Evolutionary conservation across 2,113 vertebrate genomes (phyloP), one percentile per base, ranked within the genome.

Genomic region (Neofelis nebulosa): DNA sequence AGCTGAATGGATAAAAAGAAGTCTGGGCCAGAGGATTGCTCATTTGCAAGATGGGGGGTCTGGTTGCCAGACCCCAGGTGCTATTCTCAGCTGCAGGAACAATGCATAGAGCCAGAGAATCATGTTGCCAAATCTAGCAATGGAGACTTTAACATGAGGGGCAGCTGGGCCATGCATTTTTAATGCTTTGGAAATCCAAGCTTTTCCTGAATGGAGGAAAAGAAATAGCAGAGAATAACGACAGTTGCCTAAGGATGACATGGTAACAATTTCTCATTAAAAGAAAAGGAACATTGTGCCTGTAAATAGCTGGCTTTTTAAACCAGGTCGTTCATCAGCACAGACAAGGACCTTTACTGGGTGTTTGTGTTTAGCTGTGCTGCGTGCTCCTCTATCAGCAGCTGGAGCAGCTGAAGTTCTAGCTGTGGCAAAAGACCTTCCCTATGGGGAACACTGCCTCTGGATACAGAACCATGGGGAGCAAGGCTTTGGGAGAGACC

Each of bases 81-180:
- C 31, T 8, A 68, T 63, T 74, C 9, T 73, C 8, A 71, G 45
- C 31, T n/a, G 29, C 13, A 52, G 55, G 38, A 65, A 38, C 19
- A 45, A 50, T 38, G 29, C 38, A 50, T 25, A 65, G 18, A 79
- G 66, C 23, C 36, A 65, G 76, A 25, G 13, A 16, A 0, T n/a
- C 31, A 41, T 1, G 0, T 18, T 33, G 41, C 0, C 0, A 55
- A 4, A 68, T 16, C 73, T 3, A 2, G 52, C 0, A 31, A 63
- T 95, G 61, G 23, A 36, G 48, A 73, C 5, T 76, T 92, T 86
- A 61, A 8, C 23, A 6, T 4, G 0, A 23, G 45, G 41, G 65
- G 5, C 6, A 4, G 19, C 69, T 36, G 14, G n/a, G 12, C 27
- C 3, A 3, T 63, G 36, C 4, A 5, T 89, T 74, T 80, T 79